Evolutionary conservation across 2,888 invertebrate species (phyloP).

Genomic region (Pachydiplax longipennis): DNA sequence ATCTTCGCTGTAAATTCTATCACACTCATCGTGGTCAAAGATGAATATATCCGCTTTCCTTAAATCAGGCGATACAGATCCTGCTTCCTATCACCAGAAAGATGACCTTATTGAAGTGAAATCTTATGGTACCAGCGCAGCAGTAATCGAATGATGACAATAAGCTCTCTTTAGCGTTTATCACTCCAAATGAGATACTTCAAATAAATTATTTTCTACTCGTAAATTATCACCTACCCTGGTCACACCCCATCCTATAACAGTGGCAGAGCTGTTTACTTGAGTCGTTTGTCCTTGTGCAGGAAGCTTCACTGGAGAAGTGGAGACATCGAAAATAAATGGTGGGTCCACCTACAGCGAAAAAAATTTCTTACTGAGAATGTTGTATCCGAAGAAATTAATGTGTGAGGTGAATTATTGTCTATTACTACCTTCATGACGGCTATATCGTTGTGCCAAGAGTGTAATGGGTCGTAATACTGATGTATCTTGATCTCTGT

Average conservation of each 20-base stretch:
- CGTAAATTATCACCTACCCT: not conserved
- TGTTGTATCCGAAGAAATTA: not conserved
- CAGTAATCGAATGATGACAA: not conserved
- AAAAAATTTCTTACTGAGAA: not conserved
- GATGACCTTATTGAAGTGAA: not conserved
- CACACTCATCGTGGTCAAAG: not conserved
- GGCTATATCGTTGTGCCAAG: constrained; percentile 36
- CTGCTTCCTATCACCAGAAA: not conserved
- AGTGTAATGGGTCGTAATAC: constrained; percentile 9
- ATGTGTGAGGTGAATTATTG: not conserved
- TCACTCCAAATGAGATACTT: not conserved
- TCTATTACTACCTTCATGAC: constrained; percentile 20
- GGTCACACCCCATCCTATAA: not conserved
- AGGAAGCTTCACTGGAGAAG: not conserved
- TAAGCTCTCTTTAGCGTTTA: not conserved
- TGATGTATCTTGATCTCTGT: constrained; percentile 6
- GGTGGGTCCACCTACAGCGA: not conserved
- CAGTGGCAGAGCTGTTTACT: not conserved
- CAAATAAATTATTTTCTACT: not conserved
- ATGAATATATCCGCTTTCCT: not conserved
- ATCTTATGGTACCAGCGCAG: not conserved
- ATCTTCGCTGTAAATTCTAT: not conserved
- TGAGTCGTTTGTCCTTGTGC: not conserved
- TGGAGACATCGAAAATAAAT: not conserved
- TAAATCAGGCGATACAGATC: not conserved